Base-by-base conservation (phyloP, 2,797 vertebrate genomes). In the Lithobates pipiens region DNA sequence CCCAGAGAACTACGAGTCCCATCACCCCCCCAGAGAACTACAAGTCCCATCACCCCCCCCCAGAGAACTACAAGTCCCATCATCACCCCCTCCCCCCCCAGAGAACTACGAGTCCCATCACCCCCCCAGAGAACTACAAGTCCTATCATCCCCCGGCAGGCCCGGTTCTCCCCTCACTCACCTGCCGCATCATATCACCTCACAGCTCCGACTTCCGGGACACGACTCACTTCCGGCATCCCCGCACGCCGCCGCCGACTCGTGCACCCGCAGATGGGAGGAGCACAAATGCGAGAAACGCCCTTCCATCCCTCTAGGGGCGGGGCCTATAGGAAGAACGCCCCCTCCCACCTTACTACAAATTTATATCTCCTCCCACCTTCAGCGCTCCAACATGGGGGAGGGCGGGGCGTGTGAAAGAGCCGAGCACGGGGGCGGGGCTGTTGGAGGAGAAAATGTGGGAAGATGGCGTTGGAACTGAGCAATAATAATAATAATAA, bases 121-220 rank as follows among this genome's bases (percentile, higher is more conserved):
- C 1, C 21, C 0, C 23, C 3, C 2, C 32, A 18, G 0, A n/a
- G 27, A 70, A 80, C 67, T 70, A 80, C 42, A 80, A 80, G 4
- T 3, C 44, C 77, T 27, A 54, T 65, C 77, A 39, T 39, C 9
- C 6, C 36, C 36, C 5, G 3, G 36, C 1, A 8, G 39, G 39
- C 39, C 39, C 39, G 9, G 39, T 9, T 39, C 39, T 39, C 36
- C 36, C 2, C 80, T 70, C 86, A 83, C 71, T 75, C 82, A 89
- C 89, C 89, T 89, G 89, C 57, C 86, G 88, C 84, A 89, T 39
- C 88, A 88, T 89, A 50, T 74, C 86, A 70, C 13, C 50, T 0
- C 71, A 54, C 18, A 16, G 25, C 16, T 4, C 27, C 1, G 2
- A 83, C 76, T 77, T 72, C 57, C 68, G 80, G 78, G 63, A 63